Conservation (phyloP, 2,113 vertebrate species). For the Notothenia coriiceps region DNA sequence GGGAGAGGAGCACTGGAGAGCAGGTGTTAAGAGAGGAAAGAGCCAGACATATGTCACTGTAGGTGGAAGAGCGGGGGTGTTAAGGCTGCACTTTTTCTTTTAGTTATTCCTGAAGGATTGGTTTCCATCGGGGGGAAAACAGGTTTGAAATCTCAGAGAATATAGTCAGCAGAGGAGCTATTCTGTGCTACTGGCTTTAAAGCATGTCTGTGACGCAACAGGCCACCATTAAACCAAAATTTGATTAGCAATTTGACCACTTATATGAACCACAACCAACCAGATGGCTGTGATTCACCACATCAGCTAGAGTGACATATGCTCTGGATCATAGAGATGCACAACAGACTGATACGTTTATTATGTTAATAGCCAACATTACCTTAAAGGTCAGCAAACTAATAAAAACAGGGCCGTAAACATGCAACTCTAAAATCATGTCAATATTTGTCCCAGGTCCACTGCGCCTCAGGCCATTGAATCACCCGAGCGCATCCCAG, state of each 20-base stretch:
- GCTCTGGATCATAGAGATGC: background rate
- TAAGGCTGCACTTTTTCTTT: constrained; percentile 19
- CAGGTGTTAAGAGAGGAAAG: constrained; percentile 46
- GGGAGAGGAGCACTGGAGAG: constrained; percentile 25
- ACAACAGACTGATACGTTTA: background rate
- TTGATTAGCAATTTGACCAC: background rate
- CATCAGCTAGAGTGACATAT: constrained; percentile 15
- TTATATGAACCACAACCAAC: constrained; percentile 11
- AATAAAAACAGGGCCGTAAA: background rate
- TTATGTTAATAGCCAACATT: background rate
- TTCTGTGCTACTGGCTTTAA: constrained; percentile 5
- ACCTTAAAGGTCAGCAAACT: background rate
- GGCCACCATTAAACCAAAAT: constrained; percentile 5
- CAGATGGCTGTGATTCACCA: constrained; percentile 14
- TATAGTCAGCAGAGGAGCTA: constrained; percentile 8
- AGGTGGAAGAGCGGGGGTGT: constrained; percentile 27
- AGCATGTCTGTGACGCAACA: constrained; percentile 8
- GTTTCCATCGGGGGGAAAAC: constrained; percentile 13
- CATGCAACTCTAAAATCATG: background rate
- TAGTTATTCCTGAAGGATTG: constrained; percentile 18
- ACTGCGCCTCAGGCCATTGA: constrained; percentile 37
- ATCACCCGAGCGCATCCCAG: constrained; percentile 29
- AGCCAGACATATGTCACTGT: constrained; percentile 45
- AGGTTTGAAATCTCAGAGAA: background rate
- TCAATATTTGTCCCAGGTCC: constrained; percentile 23